Percentiles rank a stretch among this genome's conserved stretches.
Conservation (phyloP, 1,140 invertebrate species). For the Oscheius sp. region DNA sequence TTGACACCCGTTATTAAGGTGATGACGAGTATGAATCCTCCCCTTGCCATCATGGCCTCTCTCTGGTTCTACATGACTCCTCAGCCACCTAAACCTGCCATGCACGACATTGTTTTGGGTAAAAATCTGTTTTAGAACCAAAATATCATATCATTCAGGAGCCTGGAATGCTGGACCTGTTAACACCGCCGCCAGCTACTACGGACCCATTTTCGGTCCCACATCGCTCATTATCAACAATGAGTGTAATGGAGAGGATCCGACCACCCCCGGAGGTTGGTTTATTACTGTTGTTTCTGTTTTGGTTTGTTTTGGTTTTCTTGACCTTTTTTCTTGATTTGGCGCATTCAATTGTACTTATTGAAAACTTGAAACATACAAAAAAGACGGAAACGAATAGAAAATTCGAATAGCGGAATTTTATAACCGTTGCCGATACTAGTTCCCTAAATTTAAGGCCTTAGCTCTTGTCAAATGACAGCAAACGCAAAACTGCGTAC, state of each 20-base stretch:
- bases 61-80: constrained; percentile 60
- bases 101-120: constrained; percentile 59
- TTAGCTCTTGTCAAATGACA: too few relatives aligned
- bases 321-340: not conserved
- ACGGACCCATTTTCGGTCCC: constrained; percentile 55
- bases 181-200: constrained; percentile 50
- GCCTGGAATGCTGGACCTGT: constrained; percentile 50
- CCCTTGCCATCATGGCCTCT: constrained; percentile 55
- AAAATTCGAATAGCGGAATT: too few relatives aligned
- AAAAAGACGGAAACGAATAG: too few relatives aligned
- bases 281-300: not conserved
- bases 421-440: too few relatives aligned
- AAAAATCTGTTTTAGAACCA: not conserved
- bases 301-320: not conserved
- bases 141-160: not conserved
- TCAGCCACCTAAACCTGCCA: constrained; percentile 57
- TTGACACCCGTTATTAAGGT: too few relatives aligned
- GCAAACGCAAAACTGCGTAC: too few relatives aligned
- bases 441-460: too few relatives aligned
- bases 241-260: constrained; percentile 55
- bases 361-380: too few relatives aligned
- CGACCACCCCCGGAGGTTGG: constrained; percentile 40
- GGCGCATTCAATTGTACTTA: too few relatives aligned
- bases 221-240: constrained; percentile 59
- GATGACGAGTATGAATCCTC: constrained; percentile 56